A percentile compares a stretch with the other conserved stretches of the same genome.
Conservation (phyloP, 2,113 vertebrate genomes). For the Burhinus bistriatus region DNA sequence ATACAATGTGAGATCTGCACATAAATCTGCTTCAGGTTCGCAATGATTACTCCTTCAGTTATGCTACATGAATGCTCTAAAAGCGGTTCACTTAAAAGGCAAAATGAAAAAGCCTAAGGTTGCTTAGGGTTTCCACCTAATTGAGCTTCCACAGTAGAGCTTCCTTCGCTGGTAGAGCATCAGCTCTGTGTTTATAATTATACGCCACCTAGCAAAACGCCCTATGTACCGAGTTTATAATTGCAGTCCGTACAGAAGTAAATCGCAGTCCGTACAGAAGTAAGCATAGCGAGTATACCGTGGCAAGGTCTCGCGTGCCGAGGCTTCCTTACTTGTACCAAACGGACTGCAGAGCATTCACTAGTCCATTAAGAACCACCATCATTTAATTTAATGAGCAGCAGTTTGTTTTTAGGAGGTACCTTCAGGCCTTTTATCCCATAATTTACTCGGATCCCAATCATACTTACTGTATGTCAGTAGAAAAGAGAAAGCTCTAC, state of each 20-base stretch:
- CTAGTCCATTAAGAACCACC: neutral
- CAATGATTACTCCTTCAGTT: neutral
- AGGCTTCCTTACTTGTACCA: neutral
- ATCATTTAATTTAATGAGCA: neutral
- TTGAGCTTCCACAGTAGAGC: neutral
- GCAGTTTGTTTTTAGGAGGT: neutral
- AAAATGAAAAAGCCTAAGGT: neutral
- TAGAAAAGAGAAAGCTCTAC: neutral
- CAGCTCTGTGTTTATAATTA: neutral
- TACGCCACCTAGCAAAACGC: neutral
- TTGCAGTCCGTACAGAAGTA: neutral
- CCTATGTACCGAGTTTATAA: neutral
- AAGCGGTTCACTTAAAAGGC: neutral
- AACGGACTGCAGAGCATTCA: neutral
- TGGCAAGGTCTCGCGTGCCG: rapidly evolving
- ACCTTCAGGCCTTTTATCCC: neutral
- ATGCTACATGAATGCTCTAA: neutral
- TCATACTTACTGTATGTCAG: neutral
- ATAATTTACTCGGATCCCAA: neutral
- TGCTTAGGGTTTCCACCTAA: neutral
- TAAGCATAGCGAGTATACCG: rapidly evolving
- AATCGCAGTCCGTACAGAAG: neutral
- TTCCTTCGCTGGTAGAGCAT: neutral
- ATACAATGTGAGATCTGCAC: neutral
- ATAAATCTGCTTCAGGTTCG: neutral